These are phyloP conservation scores for Urophycis tenuis DNA, from an alignment of 2,797 vertebrate genomes.

Conservation along the genomic window DNA sequence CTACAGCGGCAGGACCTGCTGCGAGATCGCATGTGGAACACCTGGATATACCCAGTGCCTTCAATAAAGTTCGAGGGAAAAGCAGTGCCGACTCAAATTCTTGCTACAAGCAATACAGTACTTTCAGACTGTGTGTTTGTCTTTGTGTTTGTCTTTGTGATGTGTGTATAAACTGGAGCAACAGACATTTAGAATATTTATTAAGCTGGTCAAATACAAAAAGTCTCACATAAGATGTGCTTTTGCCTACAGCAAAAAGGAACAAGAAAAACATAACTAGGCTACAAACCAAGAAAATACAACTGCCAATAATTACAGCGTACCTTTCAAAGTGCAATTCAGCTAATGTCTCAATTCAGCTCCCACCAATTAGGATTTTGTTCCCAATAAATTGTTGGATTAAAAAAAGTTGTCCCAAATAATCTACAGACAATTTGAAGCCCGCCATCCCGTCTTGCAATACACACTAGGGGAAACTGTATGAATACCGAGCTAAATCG, in stretches of 20 bases:
- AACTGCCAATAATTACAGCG: slow-evolving; percentile 66
- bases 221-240: slow-evolving; percentile 72
- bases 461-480: slow-evolving; percentile 16
- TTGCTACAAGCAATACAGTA: background rate
- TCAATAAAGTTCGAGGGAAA: slow-evolving; percentile 58
- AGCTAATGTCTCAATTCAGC: slow-evolving; percentile 52
- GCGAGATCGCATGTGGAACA: slow-evolving; percentile 22
- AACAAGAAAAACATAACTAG: slow-evolving; percentile 34
- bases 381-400: slow-evolving; percentile 42
- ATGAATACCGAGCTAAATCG: slow-evolving; percentile 9
- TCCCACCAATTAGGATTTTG: slow-evolving; percentile 47
- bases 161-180: too few species aligned
- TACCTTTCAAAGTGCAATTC: slow-evolving; percentile 68
- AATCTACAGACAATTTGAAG: slow-evolving; percentile 39
- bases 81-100: background rate
- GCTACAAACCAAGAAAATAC: slow-evolving; percentile 67
- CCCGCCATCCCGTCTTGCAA: slow-evolving; percentile 46
- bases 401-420: slow-evolving; percentile 34
- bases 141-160: background rate
- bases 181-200: slow-evolving; percentile 76
- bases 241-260: slow-evolving; percentile 68
- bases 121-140: background rate
- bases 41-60: slow-evolving; percentile 22
- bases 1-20: slow-evolving; percentile 47
- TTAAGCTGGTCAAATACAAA: slow-evolving; percentile 82